Evolutionary conservation across 2,888 invertebrate genomes (phyloP), one percentile per base, ranked within the genome.

Genomic region (Leptarthrus brevirostris): DNA sequence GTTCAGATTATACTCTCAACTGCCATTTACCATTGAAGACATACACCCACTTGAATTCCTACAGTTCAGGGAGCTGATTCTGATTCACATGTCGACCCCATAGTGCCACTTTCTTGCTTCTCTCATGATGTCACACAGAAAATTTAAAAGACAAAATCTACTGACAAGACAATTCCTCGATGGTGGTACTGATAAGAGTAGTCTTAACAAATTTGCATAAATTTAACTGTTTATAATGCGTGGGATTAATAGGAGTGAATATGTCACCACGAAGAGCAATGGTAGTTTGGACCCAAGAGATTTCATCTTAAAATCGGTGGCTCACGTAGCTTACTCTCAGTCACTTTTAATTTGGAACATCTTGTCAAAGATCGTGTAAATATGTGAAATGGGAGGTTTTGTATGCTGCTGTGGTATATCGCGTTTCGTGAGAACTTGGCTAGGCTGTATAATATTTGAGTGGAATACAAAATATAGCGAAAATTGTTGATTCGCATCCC

Each of bases 41-140:
- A 12, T 36, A 58, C 58, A 58, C 58, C 58, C 58, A 58, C 58
- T 58, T 58, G 18, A 58, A 58, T 58, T 36, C 20, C 36, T 40
- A 40, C 36, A 36, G 36, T 16, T 36, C 30, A 16, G 16, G 20
- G 6, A 58, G 30, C 8, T 16, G 2, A 18, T 30, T 18, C 26
- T 56, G 14, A 56, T 12, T 40, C 40, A 40, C 40, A 40, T 40
- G 58, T 18, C 34, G 58, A 58, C 36, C 18, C 34, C 36, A 34
- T 8, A 8, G 10, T 58, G 36, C 16, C 58, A 58, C 58, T 18
- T 16, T 34, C 58, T 58, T 58, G 16, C 24, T 16, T 58, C 20
- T 58, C 56, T 8, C 14, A 6, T 26, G 30, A 30, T 30, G 30
- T 30, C 30, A 26, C 30, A 30, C n/a, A 26, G 14, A n/a, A n/a